Evolutionary conservation across 2,113 vertebrate species (phyloP).

Genomic region (Holacanthus passer): DNA sequence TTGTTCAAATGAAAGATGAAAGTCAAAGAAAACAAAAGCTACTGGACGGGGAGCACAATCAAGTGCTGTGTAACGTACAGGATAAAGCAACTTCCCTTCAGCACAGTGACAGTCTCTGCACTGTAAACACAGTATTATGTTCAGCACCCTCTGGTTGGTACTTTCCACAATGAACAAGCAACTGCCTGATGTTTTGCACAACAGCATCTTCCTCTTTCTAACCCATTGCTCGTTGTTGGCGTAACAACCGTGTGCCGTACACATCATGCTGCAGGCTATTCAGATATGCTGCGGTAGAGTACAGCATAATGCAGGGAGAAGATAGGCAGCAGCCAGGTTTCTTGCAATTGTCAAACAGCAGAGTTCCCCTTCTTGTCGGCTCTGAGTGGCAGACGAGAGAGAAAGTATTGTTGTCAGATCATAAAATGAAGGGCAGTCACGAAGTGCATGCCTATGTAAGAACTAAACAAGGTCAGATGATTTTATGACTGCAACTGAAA

Average conservation of each 20-base stretch:
- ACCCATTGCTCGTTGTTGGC: slow-evolving; percentile 7
- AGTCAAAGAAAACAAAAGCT: slow-evolving; percentile 2
- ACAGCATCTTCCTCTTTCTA: slow-evolving; percentile 24
- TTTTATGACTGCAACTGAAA: background rate
- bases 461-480: background rate
- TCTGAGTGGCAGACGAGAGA: slow-evolving; percentile 47
- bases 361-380: slow-evolving; percentile 61
- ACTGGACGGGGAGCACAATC: slow-evolving; percentile 4
- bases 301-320: slow-evolving; percentile 38
- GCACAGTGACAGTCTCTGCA: slow-evolving; percentile 48
- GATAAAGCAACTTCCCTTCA: slow-evolving; percentile 33
- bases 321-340: slow-evolving; percentile 21
- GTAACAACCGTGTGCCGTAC: slow-evolving; percentile 4
- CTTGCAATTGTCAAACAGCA: slow-evolving; percentile 59
- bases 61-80: slow-evolving; percentile 22
- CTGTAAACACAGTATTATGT: slow-evolving; percentile 15
- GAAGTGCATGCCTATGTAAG: background rate
- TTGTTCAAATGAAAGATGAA: background rate
- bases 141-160: slow-evolving; percentile 9
- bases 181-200: slow-evolving; percentile 11
- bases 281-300: slow-evolving; percentile 30
- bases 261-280: slow-evolving; percentile 56
- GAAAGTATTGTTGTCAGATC: background rate
- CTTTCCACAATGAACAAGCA: slow-evolving; percentile 8
- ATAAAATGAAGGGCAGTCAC: background rate